Percentiles rank a stretch among this genome's conserved stretches.
Evolutionary conservation across 2,113 vertebrate genomes (phyloP).

Genomic region (Oophaga pumilio): DNA sequence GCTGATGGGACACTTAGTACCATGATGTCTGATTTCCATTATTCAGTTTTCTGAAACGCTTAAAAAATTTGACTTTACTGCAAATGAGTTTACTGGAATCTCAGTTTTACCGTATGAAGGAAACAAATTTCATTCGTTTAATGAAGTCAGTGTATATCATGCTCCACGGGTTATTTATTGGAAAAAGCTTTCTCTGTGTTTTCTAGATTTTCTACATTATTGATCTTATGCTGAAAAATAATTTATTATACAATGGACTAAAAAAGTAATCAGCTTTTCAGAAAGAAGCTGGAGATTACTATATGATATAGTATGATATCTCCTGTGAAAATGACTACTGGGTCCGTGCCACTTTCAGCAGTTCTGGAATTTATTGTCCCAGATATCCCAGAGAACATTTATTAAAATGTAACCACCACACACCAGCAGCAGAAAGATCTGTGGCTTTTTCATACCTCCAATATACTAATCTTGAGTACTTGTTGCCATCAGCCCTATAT

Average conservation of each 20-base stretch:
- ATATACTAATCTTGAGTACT: background rate
- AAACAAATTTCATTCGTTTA: constrained; percentile 14
- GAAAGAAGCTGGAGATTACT: background rate
- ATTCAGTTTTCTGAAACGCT: constrained; percentile 9
- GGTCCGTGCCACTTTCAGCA: background rate
- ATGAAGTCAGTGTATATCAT: background rate
- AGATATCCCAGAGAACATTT: background rate
- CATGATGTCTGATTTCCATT: background rate
- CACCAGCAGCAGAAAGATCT: background rate
- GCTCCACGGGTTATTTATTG: constrained; percentile 14
- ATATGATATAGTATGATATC: background rate
- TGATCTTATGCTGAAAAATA: constrained; percentile 24
- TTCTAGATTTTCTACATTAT: constrained; percentile 21
- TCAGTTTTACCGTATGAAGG: background rate
- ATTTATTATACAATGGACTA: constrained; percentile 3
- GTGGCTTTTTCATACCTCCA: no score
- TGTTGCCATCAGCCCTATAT: background rate
- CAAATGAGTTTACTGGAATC: constrained; percentile 16
- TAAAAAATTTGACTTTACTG: background rate
- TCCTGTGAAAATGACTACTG: background rate
- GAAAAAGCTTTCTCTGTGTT: constrained; percentile 14
- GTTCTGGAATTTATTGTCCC: background rate
- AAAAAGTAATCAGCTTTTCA: constrained; percentile 31
- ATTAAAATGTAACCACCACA: background rate
- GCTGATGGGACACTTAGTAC: background rate